Evolutionary conservation across 2,888 invertebrate species (phyloP), one percentile per base, ranked within the genome.

Genomic region (Sesamia inferens): DNA sequence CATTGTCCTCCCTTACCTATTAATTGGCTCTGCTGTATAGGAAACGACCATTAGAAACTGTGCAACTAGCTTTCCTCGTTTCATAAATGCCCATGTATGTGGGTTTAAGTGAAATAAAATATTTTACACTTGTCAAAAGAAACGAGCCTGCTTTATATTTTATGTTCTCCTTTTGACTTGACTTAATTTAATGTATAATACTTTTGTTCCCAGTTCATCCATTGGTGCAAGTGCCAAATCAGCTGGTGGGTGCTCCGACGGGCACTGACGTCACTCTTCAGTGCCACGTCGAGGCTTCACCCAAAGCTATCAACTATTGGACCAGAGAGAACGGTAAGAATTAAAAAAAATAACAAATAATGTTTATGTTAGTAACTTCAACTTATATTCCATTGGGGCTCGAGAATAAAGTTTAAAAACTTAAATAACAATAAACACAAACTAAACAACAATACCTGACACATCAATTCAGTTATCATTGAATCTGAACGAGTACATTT

Each of bases 231-330:
- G 99, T 99, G 88, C 98, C 98, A 88, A 99, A 98, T 96, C 99
- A 99, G 96, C 97, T 99, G 92, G 98, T 99, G 81, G 99, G 99
- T 54, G 98, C 98, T 78, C 98, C 98, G 71, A 97, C 98, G 86
- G 97, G 98, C 88, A 98, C 98, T 84, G 98, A 98, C 94, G 98
- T 99, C 91, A 98, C 98, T 78, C 97, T 99, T 88, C 98, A 98
- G 93, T 97, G 97, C 88, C 98, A 98, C 93, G 98, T 99, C 76
- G 99, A 99, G 93, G 99, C 99, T 74, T 99, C 98, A 74, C 99
- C 99, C 55, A 98, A 98, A 95, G 98, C 99, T 91, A 99, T 99
- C 96, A 99, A 99, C 97, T 99, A 98, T 95, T 99, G 99, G 99
- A 98, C 98, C 79, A 97, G 98, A 91, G 98, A 98, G 93, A 98